Evolutionary conservation across 1,140 invertebrate species (phyloP).

Genomic region (Heliconius melpomene): DNA sequence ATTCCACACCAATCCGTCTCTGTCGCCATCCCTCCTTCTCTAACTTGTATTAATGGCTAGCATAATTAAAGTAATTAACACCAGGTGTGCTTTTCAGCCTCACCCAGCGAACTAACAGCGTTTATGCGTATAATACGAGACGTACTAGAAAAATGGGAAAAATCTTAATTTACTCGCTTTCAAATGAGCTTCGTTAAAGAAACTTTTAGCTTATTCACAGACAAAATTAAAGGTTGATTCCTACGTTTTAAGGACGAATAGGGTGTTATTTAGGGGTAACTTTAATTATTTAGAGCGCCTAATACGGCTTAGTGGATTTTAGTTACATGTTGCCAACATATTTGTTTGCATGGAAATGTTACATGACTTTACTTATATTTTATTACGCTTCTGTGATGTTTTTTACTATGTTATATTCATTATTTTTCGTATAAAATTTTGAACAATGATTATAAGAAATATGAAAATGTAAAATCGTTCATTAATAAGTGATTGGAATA

Average conservation of each 20-base stretch:
- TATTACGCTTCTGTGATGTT: no score
- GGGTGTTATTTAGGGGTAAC: not conserved
- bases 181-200: slow-evolving; percentile 40
- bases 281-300: slow-evolving; percentile 14
- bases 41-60: slow-evolving; percentile 67
- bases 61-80: slow-evolving; percentile 72
- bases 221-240: slow-evolving; percentile 28
- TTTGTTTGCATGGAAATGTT: not conserved
- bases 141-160: slow-evolving; percentile 30
- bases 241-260: not conserved
- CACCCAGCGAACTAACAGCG: slow-evolving; percentile 45
- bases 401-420: no score
- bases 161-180: slow-evolving; percentile 40
- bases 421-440: not conserved
- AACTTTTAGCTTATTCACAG: slow-evolving; percentile 40
- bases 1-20: slow-evolving; percentile 57
- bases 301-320: not conserved
- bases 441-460: not conserved
- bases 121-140: slow-evolving; percentile 49
- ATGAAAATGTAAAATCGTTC: not conserved
- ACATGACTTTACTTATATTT: not conserved
- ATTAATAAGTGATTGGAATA: not conserved
- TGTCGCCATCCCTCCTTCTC: slow-evolving; percentile 61
- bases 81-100: slow-evolving; percentile 60
- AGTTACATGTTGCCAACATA: not conserved